A percentile compares a stretch with the other conserved stretches of the same genome.
These are phyloP conservation scores for Speoplatyrhinus poulsoni DNA, from an alignment of 2,113 vertebrate species.

Conservation along the genomic window DNA sequence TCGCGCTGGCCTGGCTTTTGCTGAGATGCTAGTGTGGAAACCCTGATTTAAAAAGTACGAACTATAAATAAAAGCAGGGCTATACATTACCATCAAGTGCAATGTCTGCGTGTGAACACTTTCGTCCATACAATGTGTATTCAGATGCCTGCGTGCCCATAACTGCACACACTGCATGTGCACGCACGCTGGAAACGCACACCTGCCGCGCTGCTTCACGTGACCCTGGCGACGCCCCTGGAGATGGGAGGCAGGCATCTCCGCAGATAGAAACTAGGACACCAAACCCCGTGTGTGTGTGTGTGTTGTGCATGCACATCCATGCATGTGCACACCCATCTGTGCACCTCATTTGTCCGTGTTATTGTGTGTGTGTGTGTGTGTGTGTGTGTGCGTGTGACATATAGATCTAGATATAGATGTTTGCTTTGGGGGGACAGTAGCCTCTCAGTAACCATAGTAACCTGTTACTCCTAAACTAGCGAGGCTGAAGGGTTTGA, in stretches of 20 bases:
- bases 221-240: slow-evolving; percentile 46
- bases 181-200: background rate
- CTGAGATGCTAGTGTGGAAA: too few species aligned
- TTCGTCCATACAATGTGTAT: too few species aligned
- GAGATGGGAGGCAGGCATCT: slow-evolving; percentile 55
- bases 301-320: background rate
- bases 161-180: too few species aligned
- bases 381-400: slow-evolving; percentile 20
- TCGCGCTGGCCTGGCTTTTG: too few species aligned
- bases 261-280: slow-evolving; percentile 72
- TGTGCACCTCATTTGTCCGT: background rate
- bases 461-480: background rate
- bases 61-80: too few species aligned
- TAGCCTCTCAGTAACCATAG: slow-evolving; percentile 13
- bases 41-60: too few species aligned
- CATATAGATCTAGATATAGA: background rate
- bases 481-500: too few species aligned
- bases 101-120: too few species aligned
- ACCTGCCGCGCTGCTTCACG: slow-evolving; percentile 29
- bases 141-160: slow-evolving; percentile 1
- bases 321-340: background rate
- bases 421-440: slow-evolving; percentile 36
- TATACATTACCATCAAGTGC: too few species aligned
- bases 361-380: background rate
- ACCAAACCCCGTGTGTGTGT: slow-evolving; percentile 62